These are phyloP conservation scores for Lordiphosa mommai DNA, from an alignment of 1,140 invertebrate genomes.

Conservation along the genomic window DNA sequence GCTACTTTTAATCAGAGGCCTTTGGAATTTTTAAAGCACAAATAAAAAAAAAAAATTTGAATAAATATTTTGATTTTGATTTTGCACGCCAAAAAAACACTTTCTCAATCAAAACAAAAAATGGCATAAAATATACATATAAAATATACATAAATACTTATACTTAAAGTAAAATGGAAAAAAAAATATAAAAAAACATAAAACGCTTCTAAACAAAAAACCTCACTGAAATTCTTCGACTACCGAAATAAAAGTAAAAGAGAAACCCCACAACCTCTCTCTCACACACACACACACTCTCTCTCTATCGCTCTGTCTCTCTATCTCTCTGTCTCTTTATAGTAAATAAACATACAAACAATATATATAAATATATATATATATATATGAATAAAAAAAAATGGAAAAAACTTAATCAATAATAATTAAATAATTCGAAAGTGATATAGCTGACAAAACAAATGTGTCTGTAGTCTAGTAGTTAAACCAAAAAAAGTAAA, in stretches of 20 bases:
- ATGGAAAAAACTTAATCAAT: constrained; percentile 61
- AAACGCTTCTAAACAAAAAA: constrained; percentile 71
- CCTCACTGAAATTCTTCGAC: constrained; percentile 79
- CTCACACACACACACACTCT: constrained; percentile 8
- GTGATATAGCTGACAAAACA: constrained; percentile 75
- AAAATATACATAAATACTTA: constrained; percentile 32
- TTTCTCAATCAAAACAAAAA: neutral
- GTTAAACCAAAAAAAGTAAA: constrained; percentile 47
- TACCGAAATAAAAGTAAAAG: constrained; percentile 23
- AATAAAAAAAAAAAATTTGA: neutral
- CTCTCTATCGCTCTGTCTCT: too few species aligned
- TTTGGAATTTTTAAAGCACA: constrained; percentile 13
- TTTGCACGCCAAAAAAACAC: too few species aligned
- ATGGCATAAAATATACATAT: constrained; percentile 13
- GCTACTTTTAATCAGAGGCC: constrained; percentile 33
- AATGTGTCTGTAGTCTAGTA: constrained; percentile 74
- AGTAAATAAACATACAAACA: constrained; percentile 13
- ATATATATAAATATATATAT: constrained; percentile 31
- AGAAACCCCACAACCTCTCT: constrained; percentile 11
- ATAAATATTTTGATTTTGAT: too few species aligned
- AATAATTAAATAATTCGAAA: constrained; percentile 76
- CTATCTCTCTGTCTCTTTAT: neutral
- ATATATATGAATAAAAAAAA: constrained; percentile 33
- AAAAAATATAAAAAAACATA: constrained; percentile 24
- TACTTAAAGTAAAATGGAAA: constrained; percentile 17